Evolutionary conservation across 2,797 vertebrate species (phyloP).

Genomic region (Darevskia nairensis): DNA sequence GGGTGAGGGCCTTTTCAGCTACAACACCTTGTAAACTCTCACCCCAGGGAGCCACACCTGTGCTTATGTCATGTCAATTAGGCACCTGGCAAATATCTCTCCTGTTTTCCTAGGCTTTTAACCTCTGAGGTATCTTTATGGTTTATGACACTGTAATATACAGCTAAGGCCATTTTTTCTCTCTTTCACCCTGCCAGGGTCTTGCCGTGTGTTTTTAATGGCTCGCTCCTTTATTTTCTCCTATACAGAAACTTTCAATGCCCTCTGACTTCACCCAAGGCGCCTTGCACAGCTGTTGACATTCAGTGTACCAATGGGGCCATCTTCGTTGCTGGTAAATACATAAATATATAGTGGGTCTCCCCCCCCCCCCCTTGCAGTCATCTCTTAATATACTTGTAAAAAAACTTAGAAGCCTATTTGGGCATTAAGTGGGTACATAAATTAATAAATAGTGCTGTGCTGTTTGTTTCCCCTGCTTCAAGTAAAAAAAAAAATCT

Average conservation of each 20-base stretch:
- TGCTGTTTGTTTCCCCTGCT: background rate
- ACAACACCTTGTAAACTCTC: background rate
- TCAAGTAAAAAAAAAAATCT: background rate
- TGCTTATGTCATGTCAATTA: background rate
- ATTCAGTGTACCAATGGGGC: conserved; percentile 90
- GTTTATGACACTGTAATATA: too few species aligned
- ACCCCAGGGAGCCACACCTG: background rate
- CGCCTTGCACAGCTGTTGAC: conserved; percentile 81
- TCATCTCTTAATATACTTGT: too few species aligned
- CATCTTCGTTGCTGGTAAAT: conserved; percentile 92
- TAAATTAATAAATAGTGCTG: too few species aligned
- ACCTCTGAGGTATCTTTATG: too few species aligned
- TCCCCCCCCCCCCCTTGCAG: too few species aligned
- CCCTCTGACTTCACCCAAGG: conserved; percentile 82
- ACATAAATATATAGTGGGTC: background rate
- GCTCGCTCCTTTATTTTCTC: conserved; percentile 36
- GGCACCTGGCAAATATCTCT: background rate
- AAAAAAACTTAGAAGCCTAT: too few species aligned
- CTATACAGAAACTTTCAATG: conserved; percentile 84
- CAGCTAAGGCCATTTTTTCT: too few species aligned
- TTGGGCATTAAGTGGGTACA: too few species aligned
- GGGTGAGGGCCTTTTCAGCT: background rate
- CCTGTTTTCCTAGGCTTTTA: too few species aligned
- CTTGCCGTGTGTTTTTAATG: conserved; percentile 17
- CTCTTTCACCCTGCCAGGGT: conserved; percentile 32